phyloP scores from a whole-genome alignment of 2,113 vertebrate genomes.

The Ochotona princeps region DNA sequence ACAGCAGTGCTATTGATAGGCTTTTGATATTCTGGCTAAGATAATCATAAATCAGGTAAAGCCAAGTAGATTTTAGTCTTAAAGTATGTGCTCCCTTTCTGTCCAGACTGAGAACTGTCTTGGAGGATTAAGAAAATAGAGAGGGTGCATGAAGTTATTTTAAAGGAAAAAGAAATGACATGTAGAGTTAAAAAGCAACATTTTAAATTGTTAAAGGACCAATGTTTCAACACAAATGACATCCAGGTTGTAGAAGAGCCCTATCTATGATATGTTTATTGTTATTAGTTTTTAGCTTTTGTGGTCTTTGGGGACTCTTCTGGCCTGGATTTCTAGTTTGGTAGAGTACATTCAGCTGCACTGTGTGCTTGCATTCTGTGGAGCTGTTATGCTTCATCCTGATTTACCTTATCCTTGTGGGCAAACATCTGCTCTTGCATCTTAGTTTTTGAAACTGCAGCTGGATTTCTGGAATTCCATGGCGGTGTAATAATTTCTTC shows the following conservation, averaged over 20 bases:
- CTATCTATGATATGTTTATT: conserved; percentile 41
- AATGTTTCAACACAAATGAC: conserved; percentile 58
- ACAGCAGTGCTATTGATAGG: conserved; percentile 43
- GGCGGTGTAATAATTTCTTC: conserved; percentile 79
- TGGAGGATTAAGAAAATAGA: conserved; percentile 49
- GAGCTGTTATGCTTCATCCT: conserved; percentile 69
- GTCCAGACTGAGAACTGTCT: background rate
- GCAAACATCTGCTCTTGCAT: conserved; percentile 83
- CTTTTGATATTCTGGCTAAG: conserved; percentile 67
- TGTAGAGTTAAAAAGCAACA: conserved; percentile 48
- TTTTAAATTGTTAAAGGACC: conserved; percentile 64
- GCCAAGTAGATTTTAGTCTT: conserved; percentile 73
- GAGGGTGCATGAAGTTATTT: conserved; percentile 51
- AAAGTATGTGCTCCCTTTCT: conserved; percentile 38
- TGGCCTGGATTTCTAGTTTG: conserved; percentile 53
- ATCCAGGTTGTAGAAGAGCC: conserved; percentile 53
- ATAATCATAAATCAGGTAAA: conserved; percentile 76
- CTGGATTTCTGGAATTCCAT: conserved; percentile 86
- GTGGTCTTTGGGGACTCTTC: conserved; percentile 34
- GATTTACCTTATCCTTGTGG: conserved; percentile 85
- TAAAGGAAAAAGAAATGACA: conserved; percentile 6
- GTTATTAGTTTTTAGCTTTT: conserved; percentile 68
- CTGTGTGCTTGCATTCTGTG: conserved; percentile 58
- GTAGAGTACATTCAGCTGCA: conserved; percentile 65
- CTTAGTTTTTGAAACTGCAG: conserved; percentile 84